Percentiles rank a stretch among this genome's conserved stretches.
phyloP scores from a whole-genome alignment of 2,797 vertebrate genomes.

The Morelia viridis region DNA sequence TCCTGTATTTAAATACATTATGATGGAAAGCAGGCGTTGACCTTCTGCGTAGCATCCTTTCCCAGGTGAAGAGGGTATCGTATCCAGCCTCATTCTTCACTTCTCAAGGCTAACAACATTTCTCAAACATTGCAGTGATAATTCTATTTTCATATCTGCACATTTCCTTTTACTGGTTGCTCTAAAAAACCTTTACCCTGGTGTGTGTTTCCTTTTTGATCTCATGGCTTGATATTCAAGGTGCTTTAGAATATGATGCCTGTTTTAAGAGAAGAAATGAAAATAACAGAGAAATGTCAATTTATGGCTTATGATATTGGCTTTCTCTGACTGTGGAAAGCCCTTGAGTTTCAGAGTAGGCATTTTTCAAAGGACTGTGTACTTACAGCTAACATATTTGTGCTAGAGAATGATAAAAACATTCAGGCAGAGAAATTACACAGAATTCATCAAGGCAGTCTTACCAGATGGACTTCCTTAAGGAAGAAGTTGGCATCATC shows the following conservation, averaged over 20 bases:
- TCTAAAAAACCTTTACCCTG: constrained; percentile 10
- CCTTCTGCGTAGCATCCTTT: neutral
- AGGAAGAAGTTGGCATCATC: constrained; percentile 22
- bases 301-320: constrained; percentile 62
- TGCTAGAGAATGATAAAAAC: constrained; percentile 48
- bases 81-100: neutral
- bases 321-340: constrained; percentile 40
- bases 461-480: neutral
- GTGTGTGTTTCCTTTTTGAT: constrained; percentile 33
- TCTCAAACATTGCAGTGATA: neutral
- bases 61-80: neutral
- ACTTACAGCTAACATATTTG: constrained; percentile 19
- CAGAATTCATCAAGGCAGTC: constrained; percentile 36
- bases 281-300: constrained; percentile 20
- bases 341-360: neutral
- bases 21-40: neutral
- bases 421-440: constrained; percentile 32
- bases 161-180: constrained; percentile 19
- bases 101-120: neutral
- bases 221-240: constrained; percentile 47
- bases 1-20: neutral
- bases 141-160: neutral
- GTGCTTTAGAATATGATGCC: constrained; percentile 23
- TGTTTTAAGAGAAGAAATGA: constrained; percentile 45
- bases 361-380: constrained; percentile 18